Percentiles rank a stretch among this genome's conserved stretches.
These are phyloP conservation scores for Labia minor DNA, from an alignment of 2,888 invertebrate genomes.

Conservation along the genomic window DNA sequence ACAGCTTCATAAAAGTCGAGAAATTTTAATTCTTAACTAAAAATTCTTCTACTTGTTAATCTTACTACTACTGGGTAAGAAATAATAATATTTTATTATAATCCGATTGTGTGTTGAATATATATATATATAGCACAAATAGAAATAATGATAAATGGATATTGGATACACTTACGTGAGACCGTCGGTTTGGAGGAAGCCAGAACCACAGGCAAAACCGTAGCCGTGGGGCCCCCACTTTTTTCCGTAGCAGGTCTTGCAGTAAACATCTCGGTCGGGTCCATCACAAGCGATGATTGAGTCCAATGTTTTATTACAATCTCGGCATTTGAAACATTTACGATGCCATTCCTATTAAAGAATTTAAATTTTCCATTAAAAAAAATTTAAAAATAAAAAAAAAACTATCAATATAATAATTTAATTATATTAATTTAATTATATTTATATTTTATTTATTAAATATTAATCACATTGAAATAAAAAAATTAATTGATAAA, in stretches of 20 bases:
- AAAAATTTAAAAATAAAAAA: not conserved
- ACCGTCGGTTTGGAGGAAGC: slow-evolving; percentile 85
- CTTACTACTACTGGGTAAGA: too few relatives aligned
- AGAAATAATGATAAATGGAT: too few relatives aligned
- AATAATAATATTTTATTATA: too few relatives aligned
- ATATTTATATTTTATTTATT: not conserved
- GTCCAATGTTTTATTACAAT: slow-evolving; percentile 88
- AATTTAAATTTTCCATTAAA: too few relatives aligned
- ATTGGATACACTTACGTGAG: slow-evolving; percentile 52
- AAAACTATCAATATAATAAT: too few relatives aligned
- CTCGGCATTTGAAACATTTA: slow-evolving; percentile 84
- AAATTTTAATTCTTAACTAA: too few relatives aligned
- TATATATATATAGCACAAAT: too few relatives aligned
- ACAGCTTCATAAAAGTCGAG: too few relatives aligned
- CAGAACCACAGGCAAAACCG: slow-evolving; percentile 90
- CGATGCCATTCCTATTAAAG: slow-evolving; percentile 67
- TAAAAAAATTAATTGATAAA: too few relatives aligned
- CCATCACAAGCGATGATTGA: slow-evolving; percentile 93
- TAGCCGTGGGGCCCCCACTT: slow-evolving; percentile 96
- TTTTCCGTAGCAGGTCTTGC: slow-evolving; percentile 95
- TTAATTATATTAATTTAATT: not conserved
- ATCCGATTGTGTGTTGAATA: too few relatives aligned
- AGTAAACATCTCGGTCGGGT: slow-evolving; percentile 85
- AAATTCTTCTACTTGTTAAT: too few relatives aligned
- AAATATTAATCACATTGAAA: not conserved